These are phyloP conservation scores for Sporophila hypoxantha DNA, from an alignment of 2,113 vertebrate genomes.

Conservation along the genomic window DNA sequence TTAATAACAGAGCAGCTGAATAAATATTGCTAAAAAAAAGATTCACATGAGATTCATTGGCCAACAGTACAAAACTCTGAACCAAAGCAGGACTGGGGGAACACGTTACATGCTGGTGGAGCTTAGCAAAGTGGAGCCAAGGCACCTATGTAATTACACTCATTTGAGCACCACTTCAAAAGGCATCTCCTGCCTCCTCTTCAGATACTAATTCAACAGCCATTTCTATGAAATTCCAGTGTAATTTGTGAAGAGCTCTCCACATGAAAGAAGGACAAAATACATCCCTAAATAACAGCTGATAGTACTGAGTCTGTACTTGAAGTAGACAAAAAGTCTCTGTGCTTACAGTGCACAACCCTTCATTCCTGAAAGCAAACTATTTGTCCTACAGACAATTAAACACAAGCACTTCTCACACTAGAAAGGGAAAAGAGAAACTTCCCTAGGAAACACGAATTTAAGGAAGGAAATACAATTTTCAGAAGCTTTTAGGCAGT, in stretches of 20 bases:
- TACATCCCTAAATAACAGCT: neutral
- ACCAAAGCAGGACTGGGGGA: neutral
- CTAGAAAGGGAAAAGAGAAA: neutral
- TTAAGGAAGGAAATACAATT: neutral
- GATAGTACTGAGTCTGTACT: neutral
- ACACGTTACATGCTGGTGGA: neutral
- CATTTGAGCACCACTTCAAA: neutral
- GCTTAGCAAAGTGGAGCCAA: neutral
- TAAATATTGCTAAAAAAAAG: constrained; percentile 19
- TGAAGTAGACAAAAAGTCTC: neutral
- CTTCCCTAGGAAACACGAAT: neutral
- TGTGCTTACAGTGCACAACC: neutral
- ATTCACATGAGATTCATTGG: constrained; percentile 3
- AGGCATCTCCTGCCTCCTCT: neutral
- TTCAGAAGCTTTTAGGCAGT: neutral
- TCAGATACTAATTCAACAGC: neutral
- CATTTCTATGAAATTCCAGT: neutral
- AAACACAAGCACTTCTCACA: neutral
- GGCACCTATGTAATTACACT: neutral
- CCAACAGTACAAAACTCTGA: neutral
- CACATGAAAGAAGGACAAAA: neutral
- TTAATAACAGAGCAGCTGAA: constrained; percentile 18
- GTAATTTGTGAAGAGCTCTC: neutral
- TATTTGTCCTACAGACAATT: neutral
- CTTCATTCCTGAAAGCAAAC: neutral